Evolutionary conservation across 2,888 invertebrate species (phyloP).

Genomic region (Notodonta ziczac): DNA sequence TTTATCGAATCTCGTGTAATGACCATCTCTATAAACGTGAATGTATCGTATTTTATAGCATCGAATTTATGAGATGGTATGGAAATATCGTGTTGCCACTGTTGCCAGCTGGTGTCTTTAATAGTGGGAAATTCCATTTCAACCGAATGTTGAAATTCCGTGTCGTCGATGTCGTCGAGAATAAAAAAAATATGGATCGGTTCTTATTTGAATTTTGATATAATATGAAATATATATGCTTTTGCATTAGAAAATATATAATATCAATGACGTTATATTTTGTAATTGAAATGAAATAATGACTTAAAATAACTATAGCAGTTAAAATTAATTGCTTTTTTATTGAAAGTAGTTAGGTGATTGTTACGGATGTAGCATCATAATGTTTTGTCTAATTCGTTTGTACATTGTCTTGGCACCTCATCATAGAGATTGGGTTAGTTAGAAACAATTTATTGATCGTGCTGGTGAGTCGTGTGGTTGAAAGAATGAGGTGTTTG

Average conservation of each 20-base stretch:
- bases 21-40: conserved; percentile 40
- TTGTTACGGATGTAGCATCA: conserved; percentile 8
- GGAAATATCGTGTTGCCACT: conserved; percentile 53
- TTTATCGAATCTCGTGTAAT: conserved; percentile 40
- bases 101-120: conserved; percentile 57
- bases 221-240: neutral
- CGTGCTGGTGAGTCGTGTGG: conserved; percentile 56
- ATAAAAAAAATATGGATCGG: conserved; percentile 25
- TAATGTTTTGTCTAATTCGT: conserved; percentile 36
- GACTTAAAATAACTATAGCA: conserved; percentile 10
- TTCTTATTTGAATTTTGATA: conserved; percentile 20
- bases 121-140: conserved; percentile 63
- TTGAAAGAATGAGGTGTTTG: conserved; percentile 61
- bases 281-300: conserved; percentile 17
- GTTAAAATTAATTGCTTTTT: conserved; percentile 7
- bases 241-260: neutral
- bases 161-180: conserved; percentile 22
- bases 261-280: conserved; percentile 1
- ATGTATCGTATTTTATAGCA: conserved; percentile 55
- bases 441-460: conserved; percentile 57
- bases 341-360: conserved; percentile 5
- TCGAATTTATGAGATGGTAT: conserved; percentile 54
- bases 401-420: conserved; percentile 44
- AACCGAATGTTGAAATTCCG: conserved; percentile 35
- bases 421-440: conserved; percentile 40